Conservation (phyloP, 2,113 vertebrate genomes). For the Erinaceus europaeus region DNA sequence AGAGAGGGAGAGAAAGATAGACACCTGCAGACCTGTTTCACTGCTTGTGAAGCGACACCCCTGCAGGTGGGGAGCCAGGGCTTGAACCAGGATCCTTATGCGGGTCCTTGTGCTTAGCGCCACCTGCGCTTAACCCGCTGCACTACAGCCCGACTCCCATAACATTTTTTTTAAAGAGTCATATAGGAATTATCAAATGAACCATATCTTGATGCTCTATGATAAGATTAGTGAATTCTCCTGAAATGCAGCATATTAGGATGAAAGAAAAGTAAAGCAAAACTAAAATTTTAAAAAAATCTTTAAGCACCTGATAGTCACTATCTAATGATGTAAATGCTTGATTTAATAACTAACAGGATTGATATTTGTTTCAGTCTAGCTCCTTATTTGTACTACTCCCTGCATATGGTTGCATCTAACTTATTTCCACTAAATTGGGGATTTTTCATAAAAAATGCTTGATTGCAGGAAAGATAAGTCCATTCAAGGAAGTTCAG, state of each 20-base stretch:
- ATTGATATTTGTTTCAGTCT: not conserved
- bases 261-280: not conserved
- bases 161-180: too few species aligned
- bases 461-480: too few species aligned
- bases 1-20: too few species aligned
- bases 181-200: constrained; percentile 61
- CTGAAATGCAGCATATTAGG: constrained; percentile 7
- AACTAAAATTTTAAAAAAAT: not conserved
- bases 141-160: too few species aligned
- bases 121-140: too few species aligned
- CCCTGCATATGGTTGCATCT: not conserved
- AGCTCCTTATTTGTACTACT: constrained; percentile 17
- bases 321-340: not conserved
- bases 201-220: constrained; percentile 23
- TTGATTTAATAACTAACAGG: constrained; percentile 14
- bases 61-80: too few species aligned
- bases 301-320: constrained; percentile 24
- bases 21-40: too few species aligned
- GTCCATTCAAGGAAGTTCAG: too few species aligned
- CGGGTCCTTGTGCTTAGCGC: too few species aligned
- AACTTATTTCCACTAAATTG: not conserved
- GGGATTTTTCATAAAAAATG: too few species aligned
- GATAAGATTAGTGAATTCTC: constrained; percentile 50
- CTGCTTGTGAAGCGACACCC: too few species aligned
- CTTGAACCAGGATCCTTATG: too few species aligned